Percentiles rank a stretch among this genome's conserved stretches.
Evolutionary conservation across 2,113 vertebrate genomes (phyloP).

Genomic region (Sorex araneus): DNA sequence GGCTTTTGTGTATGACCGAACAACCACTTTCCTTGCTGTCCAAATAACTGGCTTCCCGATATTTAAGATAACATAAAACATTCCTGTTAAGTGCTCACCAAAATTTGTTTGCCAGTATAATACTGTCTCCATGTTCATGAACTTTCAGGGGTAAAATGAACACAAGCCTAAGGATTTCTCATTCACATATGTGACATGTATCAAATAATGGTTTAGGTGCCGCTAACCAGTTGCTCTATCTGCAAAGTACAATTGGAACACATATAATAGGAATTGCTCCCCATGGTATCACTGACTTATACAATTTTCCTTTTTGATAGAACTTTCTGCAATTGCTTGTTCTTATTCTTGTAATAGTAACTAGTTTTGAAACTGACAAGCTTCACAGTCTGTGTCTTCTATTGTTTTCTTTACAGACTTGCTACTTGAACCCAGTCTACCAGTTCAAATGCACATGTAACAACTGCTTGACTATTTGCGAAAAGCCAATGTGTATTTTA

Average conservation of each 20-base stretch:
- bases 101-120: neutral
- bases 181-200: neutral
- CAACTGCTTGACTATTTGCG: slow-evolving; percentile 78
- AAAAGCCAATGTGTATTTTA: slow-evolving; percentile 80
- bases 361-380: slow-evolving; percentile 18
- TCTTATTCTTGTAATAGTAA: neutral
- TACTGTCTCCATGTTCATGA: neutral
- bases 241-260: slow-evolving; percentile 3
- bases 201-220: neutral
- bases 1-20: neutral
- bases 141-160: slow-evolving; percentile 1
- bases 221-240: neutral
- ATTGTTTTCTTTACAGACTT: slow-evolving; percentile 80
- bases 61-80: neutral
- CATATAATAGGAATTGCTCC: neutral
- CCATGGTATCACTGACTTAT: neutral
- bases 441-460: slow-evolving; percentile 85
- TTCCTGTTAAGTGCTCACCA: neutral
- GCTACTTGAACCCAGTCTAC: slow-evolving; percentile 82
- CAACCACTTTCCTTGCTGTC: neutral
- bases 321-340: neutral
- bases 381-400: neutral
- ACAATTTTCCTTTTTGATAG: neutral
- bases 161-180: neutral
- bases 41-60: neutral